These are phyloP conservation scores for Jacana jacana DNA, from an alignment of 2,113 vertebrate genomes.

Conservation along the genomic window DNA sequence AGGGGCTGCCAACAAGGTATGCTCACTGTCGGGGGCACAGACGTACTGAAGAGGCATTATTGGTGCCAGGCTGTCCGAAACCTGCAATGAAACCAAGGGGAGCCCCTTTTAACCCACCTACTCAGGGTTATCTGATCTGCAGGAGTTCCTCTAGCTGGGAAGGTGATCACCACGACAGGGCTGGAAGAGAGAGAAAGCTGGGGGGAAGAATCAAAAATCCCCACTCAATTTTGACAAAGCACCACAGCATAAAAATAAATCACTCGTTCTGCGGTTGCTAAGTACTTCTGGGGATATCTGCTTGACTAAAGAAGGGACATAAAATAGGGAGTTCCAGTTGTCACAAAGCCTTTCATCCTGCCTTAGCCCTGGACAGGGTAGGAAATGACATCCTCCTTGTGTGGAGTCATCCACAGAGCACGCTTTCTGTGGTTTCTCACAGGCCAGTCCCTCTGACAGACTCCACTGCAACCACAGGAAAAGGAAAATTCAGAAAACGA, in stretches of 20 bases:
- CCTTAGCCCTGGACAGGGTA: not conserved
- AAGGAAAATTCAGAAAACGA: not conserved
- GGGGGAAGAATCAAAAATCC: not conserved
- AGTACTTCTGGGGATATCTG: not conserved
- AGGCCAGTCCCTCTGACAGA: not conserved
- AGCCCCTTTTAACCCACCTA: not conserved
- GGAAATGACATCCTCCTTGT: not conserved
- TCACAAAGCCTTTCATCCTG: not conserved
- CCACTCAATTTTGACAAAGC: not conserved
- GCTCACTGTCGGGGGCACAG: constrained; percentile 96
- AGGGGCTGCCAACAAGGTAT: constrained; percentile 89
- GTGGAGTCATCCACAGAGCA: not conserved
- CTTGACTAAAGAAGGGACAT: not conserved
- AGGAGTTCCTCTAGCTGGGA: not conserved
- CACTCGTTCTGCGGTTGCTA: not conserved
- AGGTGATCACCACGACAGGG: not conserved
- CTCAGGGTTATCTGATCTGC: not conserved
- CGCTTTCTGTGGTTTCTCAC: not conserved
- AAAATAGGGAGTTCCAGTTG: not conserved
- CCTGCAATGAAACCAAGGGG: constrained; percentile 71
- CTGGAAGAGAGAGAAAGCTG: not conserved
- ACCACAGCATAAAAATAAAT: not conserved
- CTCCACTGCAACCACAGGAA: not conserved
- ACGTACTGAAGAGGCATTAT: constrained; percentile 91
- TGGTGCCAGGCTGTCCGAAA: constrained; percentile 79